Conservation (phyloP, 1,140 invertebrate genomes). For the Drosophila sucinea region DNA sequence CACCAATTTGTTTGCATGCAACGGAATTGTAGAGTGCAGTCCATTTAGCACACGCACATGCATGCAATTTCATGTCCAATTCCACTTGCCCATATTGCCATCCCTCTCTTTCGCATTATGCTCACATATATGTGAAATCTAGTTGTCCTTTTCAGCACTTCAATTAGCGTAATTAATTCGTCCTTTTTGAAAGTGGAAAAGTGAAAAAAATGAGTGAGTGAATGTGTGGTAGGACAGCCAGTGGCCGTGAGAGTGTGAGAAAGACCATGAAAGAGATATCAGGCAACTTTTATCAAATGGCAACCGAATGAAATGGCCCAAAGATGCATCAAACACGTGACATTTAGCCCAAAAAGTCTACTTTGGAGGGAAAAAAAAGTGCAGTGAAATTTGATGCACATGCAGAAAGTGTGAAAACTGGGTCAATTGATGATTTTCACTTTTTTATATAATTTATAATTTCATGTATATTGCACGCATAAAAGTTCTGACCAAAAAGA, state of each 20-base stretch:
- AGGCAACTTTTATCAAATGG: slow-evolving; percentile 6
- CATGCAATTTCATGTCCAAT: slow-evolving; percentile 19
- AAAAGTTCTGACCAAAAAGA: neutral
- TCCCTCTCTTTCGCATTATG: neutral
- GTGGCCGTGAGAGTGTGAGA: neutral
- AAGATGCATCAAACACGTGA: slow-evolving; percentile 7
- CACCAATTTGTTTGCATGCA: slow-evolving; percentile 12
- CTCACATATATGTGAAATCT: neutral
- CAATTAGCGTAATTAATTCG: slow-evolving; percentile 55
- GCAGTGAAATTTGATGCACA: neutral
- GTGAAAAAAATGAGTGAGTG: slow-evolving; percentile 22
- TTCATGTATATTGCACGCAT: neutral
- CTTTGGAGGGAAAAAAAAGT: neutral
- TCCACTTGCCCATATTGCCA: slow-evolving; percentile 1
- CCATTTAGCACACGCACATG: slow-evolving; percentile 15
- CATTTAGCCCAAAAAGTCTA: slow-evolving; percentile 11
- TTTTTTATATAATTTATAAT: slow-evolving; percentile 9
- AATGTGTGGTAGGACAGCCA: neutral
- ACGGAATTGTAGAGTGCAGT: neutral
- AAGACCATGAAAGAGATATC: neutral
- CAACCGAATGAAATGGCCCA: slow-evolving; percentile 1
- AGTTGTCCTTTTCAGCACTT: slow-evolving; percentile 12
- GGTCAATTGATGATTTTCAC: neutral
- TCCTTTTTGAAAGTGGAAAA: slow-evolving; percentile 30
- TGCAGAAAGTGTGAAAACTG: slow-evolving; percentile 7